These are phyloP conservation scores for Drosophila santomea DNA, from an alignment of 1,140 invertebrate genomes.

Conservation along the genomic window DNA sequence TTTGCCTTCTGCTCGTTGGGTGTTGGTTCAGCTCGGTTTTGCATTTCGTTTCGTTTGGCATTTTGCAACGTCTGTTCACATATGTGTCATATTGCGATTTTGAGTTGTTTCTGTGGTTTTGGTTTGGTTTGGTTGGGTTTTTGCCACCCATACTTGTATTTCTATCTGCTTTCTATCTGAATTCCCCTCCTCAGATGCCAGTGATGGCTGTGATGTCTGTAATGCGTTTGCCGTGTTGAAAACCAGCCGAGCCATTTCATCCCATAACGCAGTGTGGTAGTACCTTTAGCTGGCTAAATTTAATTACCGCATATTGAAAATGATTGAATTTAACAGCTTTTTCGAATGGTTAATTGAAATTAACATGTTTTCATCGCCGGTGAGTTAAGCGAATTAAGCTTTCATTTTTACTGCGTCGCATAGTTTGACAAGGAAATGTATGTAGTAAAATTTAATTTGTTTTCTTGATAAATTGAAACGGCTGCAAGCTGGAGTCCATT, in stretches of 20 bases:
- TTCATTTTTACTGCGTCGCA: background rate
- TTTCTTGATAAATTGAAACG: no score
- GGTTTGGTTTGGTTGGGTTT: slow-evolving; percentile 49
- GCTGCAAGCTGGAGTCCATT: slow-evolving; percentile 3
- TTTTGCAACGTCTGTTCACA: slow-evolving; percentile 70
- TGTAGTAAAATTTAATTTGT: background rate
- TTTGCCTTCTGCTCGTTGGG: slow-evolving; percentile 40
- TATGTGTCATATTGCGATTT: slow-evolving; percentile 80
- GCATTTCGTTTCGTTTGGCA: slow-evolving; percentile 62
- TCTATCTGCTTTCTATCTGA: slow-evolving; percentile 7
- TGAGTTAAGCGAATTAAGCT: slow-evolving; percentile 9
- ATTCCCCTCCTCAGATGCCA: background rate
- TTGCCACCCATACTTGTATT: slow-evolving; percentile 14
- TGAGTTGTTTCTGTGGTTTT: slow-evolving; percentile 77
- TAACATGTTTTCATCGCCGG: slow-evolving; percentile 25
- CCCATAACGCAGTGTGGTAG: background rate
- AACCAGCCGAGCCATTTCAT: slow-evolving; percentile 23
- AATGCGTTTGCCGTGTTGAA: slow-evolving; percentile 59
- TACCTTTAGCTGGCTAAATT: slow-evolving; percentile 12
- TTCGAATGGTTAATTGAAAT: slow-evolving; percentile 41
- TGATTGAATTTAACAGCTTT: slow-evolving; percentile 41
- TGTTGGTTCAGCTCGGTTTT: slow-evolving; percentile 27
- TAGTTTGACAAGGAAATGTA: no score
- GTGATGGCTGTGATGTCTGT: slow-evolving; percentile 27
- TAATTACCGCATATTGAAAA: slow-evolving; percentile 49